Evolutionary conservation across 2,888 invertebrate species (phyloP).

Genomic region (Amitus sp.): DNA sequence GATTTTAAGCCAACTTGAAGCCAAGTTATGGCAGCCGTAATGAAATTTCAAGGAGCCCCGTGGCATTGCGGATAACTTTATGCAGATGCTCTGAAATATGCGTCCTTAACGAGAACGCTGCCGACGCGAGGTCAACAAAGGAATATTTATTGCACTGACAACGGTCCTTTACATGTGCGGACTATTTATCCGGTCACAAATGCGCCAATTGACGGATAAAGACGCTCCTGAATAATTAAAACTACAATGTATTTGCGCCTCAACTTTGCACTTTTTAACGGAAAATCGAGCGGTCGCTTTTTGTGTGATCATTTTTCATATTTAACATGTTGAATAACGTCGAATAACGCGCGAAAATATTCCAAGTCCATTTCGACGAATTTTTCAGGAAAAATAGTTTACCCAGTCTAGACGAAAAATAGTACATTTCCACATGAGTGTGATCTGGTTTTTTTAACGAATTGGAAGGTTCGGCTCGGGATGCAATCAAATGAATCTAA

Average conservation of each 20-base stretch:
- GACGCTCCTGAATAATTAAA: neutral
- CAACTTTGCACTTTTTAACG: too few relatives aligned
- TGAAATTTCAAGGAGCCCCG: constrained; percentile 12
- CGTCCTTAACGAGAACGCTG: constrained; percentile 41
- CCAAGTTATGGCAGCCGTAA: neutral
- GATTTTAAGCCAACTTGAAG: too few relatives aligned
- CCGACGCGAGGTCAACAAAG: constrained; percentile 38
- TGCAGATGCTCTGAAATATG: constrained; percentile 40
- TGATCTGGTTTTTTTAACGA: too few relatives aligned
- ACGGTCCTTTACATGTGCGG: neutral
- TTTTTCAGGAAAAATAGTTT: too few relatives aligned
- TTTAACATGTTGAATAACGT: too few relatives aligned
- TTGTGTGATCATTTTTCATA: too few relatives aligned
- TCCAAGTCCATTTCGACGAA: too few relatives aligned
- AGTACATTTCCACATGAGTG: too few relatives aligned
- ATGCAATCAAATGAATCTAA: too few relatives aligned
- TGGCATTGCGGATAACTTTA: constrained; percentile 22
- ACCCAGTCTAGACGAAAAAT: too few relatives aligned
- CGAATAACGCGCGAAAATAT: too few relatives aligned
- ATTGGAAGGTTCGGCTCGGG: too few relatives aligned
- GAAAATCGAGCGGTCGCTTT: neutral
- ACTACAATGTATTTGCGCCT: constrained; percentile 5
- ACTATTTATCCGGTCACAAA: neutral
- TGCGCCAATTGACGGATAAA: constrained; percentile 4
- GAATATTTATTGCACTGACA: constrained; percentile 34